Evolutionary conservation across 2,797 vertebrate species (phyloP).

Genomic region (Epinephelus awoara): DNA sequence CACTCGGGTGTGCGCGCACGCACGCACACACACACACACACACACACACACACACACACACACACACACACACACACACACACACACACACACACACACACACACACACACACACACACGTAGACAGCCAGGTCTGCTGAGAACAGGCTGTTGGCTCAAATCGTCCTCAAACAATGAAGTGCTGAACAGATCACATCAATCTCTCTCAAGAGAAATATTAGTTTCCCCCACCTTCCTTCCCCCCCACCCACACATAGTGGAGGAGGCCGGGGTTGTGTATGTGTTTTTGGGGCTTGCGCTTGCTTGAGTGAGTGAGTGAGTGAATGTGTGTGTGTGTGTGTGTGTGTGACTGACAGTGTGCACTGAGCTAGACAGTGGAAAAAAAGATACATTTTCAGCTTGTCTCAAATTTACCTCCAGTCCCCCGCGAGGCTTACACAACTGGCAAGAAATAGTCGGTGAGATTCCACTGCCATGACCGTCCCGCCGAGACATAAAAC

Average conservation of each 20-base stretch:
- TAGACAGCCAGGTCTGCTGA: slow-evolving; percentile 65
- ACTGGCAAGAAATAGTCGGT: slow-evolving; percentile 61
- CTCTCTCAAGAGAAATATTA: slow-evolving; percentile 85
- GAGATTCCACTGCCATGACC: slow-evolving; percentile 61
- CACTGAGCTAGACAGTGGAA: slow-evolving; percentile 59
- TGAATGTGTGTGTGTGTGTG: slow-evolving; percentile 30
- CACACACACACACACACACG: slow-evolving; percentile 39
- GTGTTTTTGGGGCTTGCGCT: slow-evolving; percentile 37
- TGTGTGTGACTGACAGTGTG: slow-evolving; percentile 31
- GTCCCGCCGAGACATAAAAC: slow-evolving; percentile 77
- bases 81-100: slow-evolving; percentile 35
- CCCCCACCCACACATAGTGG: slow-evolving; percentile 47
- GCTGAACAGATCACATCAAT: slow-evolving; percentile 85
- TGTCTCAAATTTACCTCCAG: slow-evolving; percentile 68
- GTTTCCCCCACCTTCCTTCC: slow-evolving; percentile 61
- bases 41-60: slow-evolving; percentile 38
- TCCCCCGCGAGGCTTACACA: slow-evolving; percentile 69
- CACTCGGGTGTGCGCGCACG: not conserved
- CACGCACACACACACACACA: slow-evolving; percentile 34
- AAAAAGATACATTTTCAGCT: slow-evolving; percentile 72
- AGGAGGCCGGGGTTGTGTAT: slow-evolving; percentile 44
- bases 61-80: slow-evolving; percentile 31
- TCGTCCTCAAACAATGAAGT: slow-evolving; percentile 81
- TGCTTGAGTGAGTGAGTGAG: slow-evolving; percentile 19
- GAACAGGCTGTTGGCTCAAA: slow-evolving; percentile 83